Conservation (phyloP, 2,888 invertebrate species). For the Conomelus anceps region DNA sequence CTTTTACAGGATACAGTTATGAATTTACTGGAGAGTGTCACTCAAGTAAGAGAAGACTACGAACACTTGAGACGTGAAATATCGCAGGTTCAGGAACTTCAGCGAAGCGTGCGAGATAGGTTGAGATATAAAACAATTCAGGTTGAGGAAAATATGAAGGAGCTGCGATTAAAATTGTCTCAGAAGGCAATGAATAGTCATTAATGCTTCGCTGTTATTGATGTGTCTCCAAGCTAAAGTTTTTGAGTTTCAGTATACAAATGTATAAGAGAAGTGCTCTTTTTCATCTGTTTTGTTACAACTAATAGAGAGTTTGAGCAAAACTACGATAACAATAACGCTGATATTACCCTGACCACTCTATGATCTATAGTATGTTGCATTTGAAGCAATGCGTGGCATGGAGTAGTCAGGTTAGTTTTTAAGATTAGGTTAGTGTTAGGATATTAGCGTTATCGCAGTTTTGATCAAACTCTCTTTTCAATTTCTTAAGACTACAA, state of each 20-base stretch:
- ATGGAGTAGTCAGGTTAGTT: too few species aligned
- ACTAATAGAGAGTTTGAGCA: background rate
- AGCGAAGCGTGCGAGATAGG: background rate
- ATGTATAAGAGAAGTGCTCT: background rate
- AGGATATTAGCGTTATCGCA: too few species aligned
- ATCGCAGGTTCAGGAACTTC: conserved; percentile 21
- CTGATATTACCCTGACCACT: too few species aligned
- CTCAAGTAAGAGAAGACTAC: conserved; percentile 22
- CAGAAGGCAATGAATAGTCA: background rate
- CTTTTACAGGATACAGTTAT: conserved; percentile 19
- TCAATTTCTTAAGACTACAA: too few species aligned
- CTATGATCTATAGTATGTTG: too few species aligned
- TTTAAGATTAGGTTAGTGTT: too few species aligned
- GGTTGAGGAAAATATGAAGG: background rate
- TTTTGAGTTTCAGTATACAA: background rate
- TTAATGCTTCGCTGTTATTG: too few species aligned
- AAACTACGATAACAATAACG: too few species aligned
- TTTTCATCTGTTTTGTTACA: background rate
- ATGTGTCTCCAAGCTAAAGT: background rate
- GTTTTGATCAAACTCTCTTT: too few species aligned
- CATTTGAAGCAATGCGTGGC: too few species aligned
- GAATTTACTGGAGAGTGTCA: conserved; percentile 16
- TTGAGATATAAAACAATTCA: background rate
- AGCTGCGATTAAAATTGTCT: background rate
- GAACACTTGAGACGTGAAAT: conserved; percentile 18